Evolutionary conservation across 2,888 invertebrate genomes (phyloP).

Genomic region (Tenthredo notha): DNA sequence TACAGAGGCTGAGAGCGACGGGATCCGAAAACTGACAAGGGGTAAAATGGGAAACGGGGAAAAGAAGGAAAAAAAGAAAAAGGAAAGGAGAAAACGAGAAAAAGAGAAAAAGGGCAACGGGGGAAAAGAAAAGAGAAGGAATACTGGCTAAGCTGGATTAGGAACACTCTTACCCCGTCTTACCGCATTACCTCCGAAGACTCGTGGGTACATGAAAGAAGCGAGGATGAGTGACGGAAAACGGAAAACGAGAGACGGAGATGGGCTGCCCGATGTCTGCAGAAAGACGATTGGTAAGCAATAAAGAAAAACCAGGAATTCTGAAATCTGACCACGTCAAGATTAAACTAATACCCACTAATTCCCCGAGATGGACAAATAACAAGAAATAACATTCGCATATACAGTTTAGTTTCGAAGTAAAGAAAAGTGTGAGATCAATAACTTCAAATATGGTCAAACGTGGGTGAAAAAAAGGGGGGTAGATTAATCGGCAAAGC

Average conservation of each 20-base stretch:
- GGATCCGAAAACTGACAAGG: slow-evolving; percentile 49
- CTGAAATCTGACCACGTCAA: slow-evolving; percentile 17
- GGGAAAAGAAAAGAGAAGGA: slow-evolving; percentile 50
- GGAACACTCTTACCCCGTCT: slow-evolving; percentile 60
- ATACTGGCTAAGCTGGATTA: slow-evolving; percentile 63
- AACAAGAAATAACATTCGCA: not conserved
- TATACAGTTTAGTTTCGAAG: not conserved
- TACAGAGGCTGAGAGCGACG: slow-evolving; percentile 31
- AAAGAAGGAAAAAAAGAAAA: not conserved
- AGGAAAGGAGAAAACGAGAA: not conserved
- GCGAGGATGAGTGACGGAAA: slow-evolving; percentile 9
- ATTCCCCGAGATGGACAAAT: not conserved
- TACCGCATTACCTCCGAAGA: slow-evolving; percentile 48
- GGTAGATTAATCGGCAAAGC: not conserved
- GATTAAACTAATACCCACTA: not conserved
- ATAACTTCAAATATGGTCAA: not conserved
- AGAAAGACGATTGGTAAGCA: slow-evolving; percentile 17
- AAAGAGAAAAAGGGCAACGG: slow-evolving; percentile 28
- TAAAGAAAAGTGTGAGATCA: not conserved
- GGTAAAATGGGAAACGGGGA: not conserved
- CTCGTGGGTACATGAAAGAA: slow-evolving; percentile 11
- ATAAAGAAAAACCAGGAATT: slow-evolving; percentile 14
- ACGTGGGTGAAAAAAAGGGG: not conserved
- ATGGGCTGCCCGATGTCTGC: slow-evolving; percentile 32
- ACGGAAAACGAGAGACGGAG: not conserved